A percentile compares a stretch with the other conserved stretches of the same genome.
These are phyloP conservation scores for Hirundo rustica DNA, from an alignment of 2,797 vertebrate species.

Conservation along the genomic window DNA sequence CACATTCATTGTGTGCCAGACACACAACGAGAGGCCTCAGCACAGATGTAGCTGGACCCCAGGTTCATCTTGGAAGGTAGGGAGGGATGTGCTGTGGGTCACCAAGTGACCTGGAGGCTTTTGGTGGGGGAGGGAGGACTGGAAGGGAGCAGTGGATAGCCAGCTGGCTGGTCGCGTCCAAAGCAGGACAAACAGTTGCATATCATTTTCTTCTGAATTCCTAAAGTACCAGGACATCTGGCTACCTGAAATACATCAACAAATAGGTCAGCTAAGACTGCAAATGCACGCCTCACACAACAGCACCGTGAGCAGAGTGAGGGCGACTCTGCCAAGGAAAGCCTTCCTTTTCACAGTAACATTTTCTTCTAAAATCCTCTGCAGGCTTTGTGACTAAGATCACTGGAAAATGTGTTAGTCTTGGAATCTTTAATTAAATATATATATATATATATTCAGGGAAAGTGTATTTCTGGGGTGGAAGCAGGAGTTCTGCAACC, in stretches of 20 bases:
- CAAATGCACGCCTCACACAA: background rate
- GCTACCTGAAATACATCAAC: slow-evolving; percentile 56
- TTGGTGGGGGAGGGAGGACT: slow-evolving; percentile 19
- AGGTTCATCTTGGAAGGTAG: slow-evolving; percentile 59
- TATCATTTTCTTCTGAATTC: slow-evolving; percentile 60
- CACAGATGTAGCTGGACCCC: slow-evolving; percentile 69
- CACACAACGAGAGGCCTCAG: slow-evolving; percentile 52
- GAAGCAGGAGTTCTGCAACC: background rate
- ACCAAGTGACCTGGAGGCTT: slow-evolving; percentile 54
- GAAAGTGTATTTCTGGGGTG: background rate
- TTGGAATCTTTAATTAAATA: background rate
- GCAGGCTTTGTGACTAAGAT: slow-evolving; percentile 1
- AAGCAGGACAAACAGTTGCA: slow-evolving; percentile 55
- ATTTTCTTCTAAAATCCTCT: slow-evolving; percentile 41
- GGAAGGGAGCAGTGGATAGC: slow-evolving; percentile 3
- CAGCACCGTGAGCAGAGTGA: background rate
- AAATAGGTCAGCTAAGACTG: slow-evolving; percentile 55
- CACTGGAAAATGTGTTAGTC: background rate
- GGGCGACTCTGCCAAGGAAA: slow-evolving; percentile 23
- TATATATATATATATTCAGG: background rate
- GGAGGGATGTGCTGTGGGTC: slow-evolving; percentile 48
- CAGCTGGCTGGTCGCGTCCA: slow-evolving; percentile 16
- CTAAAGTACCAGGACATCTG: slow-evolving; percentile 64
- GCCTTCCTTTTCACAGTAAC: background rate
- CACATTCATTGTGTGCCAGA: slow-evolving; percentile 45